Evolutionary conservation across 2,888 invertebrate genomes (phyloP).

Genomic region (Eristalinus sepulchralis): DNA sequence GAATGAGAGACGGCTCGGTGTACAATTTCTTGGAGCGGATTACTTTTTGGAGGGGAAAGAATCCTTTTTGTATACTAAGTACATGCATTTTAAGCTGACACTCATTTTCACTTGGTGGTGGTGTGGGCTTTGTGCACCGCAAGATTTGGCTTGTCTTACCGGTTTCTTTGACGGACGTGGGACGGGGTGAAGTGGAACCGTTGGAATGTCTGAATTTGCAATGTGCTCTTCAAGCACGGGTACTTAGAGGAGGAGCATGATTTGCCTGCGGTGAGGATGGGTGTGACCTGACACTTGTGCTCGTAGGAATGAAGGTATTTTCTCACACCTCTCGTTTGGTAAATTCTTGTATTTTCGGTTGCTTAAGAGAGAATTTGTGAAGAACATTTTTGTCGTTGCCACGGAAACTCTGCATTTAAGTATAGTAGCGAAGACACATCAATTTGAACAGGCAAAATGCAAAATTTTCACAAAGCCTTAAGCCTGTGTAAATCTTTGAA

Average conservation of each 20-base stretch:
- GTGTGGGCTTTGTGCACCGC: not conserved
- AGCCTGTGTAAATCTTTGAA: no score
- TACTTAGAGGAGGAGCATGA: not conserved
- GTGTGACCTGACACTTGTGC: no score
- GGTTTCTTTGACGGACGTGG: not conserved
- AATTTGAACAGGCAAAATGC: no score
- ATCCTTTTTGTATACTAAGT: not conserved
- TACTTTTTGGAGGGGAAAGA: not conserved
- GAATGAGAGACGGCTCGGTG: not conserved
- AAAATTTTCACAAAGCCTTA: no score
- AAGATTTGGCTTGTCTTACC: not conserved
- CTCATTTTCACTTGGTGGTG: not conserved
- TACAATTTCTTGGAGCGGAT: not conserved
- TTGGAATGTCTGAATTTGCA: not conserved
- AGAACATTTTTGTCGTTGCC: no score
- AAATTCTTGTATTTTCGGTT: no score
- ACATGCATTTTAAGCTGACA: not conserved
- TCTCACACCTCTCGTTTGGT: no score
- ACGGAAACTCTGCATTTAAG: no score
- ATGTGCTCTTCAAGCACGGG: not conserved
- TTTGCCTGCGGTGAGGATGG: not conserved
- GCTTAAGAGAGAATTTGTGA: no score
- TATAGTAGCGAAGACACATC: no score
- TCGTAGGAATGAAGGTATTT: no score
- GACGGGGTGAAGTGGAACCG: not conserved